Conservation (phyloP, 2,888 invertebrate species). For the Tachina lurida region DNA sequence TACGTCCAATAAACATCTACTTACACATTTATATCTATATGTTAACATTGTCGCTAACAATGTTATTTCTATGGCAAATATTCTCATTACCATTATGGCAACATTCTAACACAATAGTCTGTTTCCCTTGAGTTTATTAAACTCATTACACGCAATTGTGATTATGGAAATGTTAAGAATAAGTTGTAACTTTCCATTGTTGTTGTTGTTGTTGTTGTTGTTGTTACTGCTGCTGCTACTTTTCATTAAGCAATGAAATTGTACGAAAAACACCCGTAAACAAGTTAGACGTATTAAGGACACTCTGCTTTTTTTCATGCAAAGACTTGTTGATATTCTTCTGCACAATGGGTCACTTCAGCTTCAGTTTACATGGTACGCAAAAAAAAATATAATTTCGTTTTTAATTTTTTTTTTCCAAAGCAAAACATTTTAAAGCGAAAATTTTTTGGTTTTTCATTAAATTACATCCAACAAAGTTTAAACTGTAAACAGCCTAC, state of each 20-base stretch:
- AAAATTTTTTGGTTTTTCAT: too few relatives aligned
- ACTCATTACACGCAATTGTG: conserved; percentile 23
- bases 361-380: not conserved
- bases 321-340: conserved; percentile 1
- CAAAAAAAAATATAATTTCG: too few relatives aligned
- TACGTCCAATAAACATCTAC: too few relatives aligned
- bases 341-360: not conserved
- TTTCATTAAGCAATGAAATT: not conserved
- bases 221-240: not conserved
- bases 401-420: not conserved
- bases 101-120: conserved; percentile 11
- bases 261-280: not conserved
- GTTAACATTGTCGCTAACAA: not conserved
- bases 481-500: too few relatives aligned
- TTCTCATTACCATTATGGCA: conserved; percentile 20
- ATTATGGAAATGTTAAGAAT: conserved; percentile 12
- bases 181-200: not conserved
- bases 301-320: not conserved
- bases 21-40: too few relatives aligned
- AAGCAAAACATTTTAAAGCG: too few relatives aligned
- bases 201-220: not conserved
- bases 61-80: conserved; percentile 63
- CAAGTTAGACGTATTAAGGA: not conserved
- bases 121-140: conserved; percentile 20
- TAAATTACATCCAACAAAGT: too few relatives aligned